Evolutionary conservation across 2,113 vertebrate species (phyloP).

Genomic region (Hystrix cristata): DNA sequence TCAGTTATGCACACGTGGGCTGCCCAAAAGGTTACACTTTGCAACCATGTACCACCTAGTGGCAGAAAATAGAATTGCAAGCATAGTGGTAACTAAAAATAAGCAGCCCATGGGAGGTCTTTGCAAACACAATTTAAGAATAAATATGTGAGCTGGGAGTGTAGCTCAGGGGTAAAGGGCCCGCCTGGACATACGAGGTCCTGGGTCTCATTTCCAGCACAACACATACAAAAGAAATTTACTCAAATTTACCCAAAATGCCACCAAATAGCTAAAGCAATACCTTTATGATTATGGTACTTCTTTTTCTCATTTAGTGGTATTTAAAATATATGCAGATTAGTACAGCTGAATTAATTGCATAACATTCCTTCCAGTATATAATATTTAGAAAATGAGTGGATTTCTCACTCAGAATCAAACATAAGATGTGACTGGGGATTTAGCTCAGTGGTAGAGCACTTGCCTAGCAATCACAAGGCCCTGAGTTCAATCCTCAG

Average conservation of each 20-base stretch:
- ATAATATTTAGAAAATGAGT: slow-evolving; percentile 50
- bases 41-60: slow-evolving; percentile 4
- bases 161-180: neutral
- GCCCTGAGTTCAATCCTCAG: too few species aligned
- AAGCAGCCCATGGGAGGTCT: neutral
- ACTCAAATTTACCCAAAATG: neutral
- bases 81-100: slow-evolving; percentile 48
- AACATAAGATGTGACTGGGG: neutral
- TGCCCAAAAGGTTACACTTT: slow-evolving; percentile 25
- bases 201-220: neutral
- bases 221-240: neutral
- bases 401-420: slow-evolving; percentile 24
- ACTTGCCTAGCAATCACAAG: too few species aligned
- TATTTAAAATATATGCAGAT: slow-evolving; percentile 19
- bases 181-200: neutral
- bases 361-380: slow-evolving; percentile 11
- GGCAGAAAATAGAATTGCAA: slow-evolving; percentile 61
- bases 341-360: slow-evolving; percentile 4
- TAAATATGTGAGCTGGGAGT: neutral
- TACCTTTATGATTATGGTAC: neutral
- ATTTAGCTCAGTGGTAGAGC: too few species aligned
- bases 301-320: neutral
- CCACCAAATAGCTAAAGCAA: slow-evolving; percentile 36
- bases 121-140: neutral
- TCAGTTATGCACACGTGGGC: neutral